Evolutionary conservation across 2,113 vertebrate species (phyloP), one percentile per base, ranked within the genome.

Genomic region (Vulpes ferrilata): DNA sequence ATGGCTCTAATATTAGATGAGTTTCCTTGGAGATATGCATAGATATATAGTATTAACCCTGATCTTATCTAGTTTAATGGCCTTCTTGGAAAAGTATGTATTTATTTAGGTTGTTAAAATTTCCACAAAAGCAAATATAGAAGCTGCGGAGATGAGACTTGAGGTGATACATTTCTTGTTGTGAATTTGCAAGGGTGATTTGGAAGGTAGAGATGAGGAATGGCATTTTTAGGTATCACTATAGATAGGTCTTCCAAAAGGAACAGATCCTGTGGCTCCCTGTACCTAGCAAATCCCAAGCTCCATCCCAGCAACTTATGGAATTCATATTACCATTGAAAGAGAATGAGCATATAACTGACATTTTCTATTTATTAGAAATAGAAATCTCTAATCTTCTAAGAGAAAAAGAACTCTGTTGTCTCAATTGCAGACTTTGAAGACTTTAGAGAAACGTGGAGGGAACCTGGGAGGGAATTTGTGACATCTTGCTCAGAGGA

Each of bases 21-120:
- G 76, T 96, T 96, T 97, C 96, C 93, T 96, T 90, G 64, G 96
- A 96, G 88, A 97, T 94, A 78, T 23, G 64, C 81, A 76, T 74
- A 93, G 67, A 81, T 89, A 32, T 12, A 71, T 13, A 74, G 55
- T 67, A 60, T 90, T 93, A 92, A 51, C 55, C 35, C 57, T 83
- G n/a, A 93, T 86, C 92, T 92, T 79, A 73, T n/a, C 15, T 67
- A 64, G 90, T 71, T 95, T 86, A 74, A 84, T 27, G 25, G 51
- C n/a, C 64, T 71, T 93, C 43, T 84, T 90, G 82, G 74, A 97
- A 96, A 92, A 59, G 16, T 67, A 30, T 81, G 11, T 10, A 93
- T 6, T 90, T 73, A 48, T 82, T 92, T 93, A 79, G 60, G 51
- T 87, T 22, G n/a, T 73, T 96, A 79, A 88, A 74, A 80, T 85